Conservation (phyloP, 2,888 invertebrate genomes). For the Parascotia fuliginaria region DNA sequence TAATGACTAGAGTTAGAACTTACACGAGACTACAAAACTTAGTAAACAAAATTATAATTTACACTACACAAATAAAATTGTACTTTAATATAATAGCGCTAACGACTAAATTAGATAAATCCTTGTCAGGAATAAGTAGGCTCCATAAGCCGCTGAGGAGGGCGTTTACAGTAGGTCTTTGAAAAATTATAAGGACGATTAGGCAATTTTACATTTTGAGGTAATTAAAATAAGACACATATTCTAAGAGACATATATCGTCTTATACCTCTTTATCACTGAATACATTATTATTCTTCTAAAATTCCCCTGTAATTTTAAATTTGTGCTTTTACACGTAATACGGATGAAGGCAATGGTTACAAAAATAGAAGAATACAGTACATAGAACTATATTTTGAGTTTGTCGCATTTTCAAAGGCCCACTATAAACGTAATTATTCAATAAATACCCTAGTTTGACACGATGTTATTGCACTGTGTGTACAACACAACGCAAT, state of each 20-base stretch:
- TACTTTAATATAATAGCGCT: slow-evolving; percentile 44
- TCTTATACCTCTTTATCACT: too few relatives aligned
- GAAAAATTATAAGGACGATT: too few relatives aligned
- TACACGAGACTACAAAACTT: slow-evolving; percentile 38
- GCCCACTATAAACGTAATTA: slow-evolving; percentile 19
- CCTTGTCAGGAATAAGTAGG: slow-evolving; percentile 45
- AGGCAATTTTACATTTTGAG: too few relatives aligned
- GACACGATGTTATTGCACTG: slow-evolving; percentile 62
- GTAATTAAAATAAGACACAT: too few relatives aligned
- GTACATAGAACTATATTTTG: too few relatives aligned
- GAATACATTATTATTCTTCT: too few relatives aligned
- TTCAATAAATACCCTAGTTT: slow-evolving; percentile 63
- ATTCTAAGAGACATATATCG: too few relatives aligned
- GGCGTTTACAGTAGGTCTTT: slow-evolving; percentile 47
- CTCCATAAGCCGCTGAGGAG: slow-evolving; percentile 49
- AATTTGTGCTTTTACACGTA: too few relatives aligned
- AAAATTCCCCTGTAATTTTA: too few relatives aligned
- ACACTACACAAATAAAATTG: slow-evolving; percentile 44
- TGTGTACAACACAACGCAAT: slow-evolving; percentile 31
- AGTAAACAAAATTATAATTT: slow-evolving; percentile 27
- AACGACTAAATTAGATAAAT: slow-evolving; percentile 44
- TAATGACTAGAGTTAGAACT: slow-evolving; percentile 75
- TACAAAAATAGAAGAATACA: too few relatives aligned
- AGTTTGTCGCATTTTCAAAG: not conserved
- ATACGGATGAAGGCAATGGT: too few relatives aligned